Evolutionary conservation across 2,113 vertebrate genomes (phyloP).

Genomic region (Dissostichus mawsoni): DNA sequence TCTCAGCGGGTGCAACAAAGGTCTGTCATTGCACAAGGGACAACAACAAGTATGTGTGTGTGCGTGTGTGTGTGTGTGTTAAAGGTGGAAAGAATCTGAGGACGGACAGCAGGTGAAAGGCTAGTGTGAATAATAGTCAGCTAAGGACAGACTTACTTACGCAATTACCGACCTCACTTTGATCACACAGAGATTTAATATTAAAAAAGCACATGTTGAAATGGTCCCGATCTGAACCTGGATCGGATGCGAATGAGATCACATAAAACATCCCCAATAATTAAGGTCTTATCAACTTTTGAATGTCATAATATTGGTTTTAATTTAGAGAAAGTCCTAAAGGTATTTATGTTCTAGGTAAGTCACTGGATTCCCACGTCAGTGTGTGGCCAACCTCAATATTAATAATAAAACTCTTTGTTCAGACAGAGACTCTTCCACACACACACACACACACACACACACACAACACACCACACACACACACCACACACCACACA

Average conservation of each 20-base stretch:
- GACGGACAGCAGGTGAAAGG: conserved; percentile 4
- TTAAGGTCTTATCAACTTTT: conserved; percentile 21
- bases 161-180: conserved; percentile 28
- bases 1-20: conserved; percentile 43
- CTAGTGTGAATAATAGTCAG: conserved; percentile 8
- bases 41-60: conserved; percentile 29
- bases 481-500: no score
- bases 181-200: not conserved
- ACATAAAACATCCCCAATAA: not conserved
- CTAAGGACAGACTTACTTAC: not conserved
- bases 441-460: no score
- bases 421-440: conserved; percentile 15
- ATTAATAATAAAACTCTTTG: not conserved
- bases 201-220: not conserved
- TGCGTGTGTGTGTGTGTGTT: conserved; percentile 18
- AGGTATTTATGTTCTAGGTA: not conserved
- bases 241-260: conserved; percentile 13
- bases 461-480: no score
- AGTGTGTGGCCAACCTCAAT: not conserved
- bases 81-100: conserved; percentile 62
- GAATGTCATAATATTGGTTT: conserved; percentile 13
- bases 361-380: not conserved
- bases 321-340: not conserved
- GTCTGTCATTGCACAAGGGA: conserved; percentile 50
- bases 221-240: not conserved